phyloP scores from a whole-genome alignment of 2,797 vertebrate species.

The Periophthalmus magnuspinnatus region DNA sequence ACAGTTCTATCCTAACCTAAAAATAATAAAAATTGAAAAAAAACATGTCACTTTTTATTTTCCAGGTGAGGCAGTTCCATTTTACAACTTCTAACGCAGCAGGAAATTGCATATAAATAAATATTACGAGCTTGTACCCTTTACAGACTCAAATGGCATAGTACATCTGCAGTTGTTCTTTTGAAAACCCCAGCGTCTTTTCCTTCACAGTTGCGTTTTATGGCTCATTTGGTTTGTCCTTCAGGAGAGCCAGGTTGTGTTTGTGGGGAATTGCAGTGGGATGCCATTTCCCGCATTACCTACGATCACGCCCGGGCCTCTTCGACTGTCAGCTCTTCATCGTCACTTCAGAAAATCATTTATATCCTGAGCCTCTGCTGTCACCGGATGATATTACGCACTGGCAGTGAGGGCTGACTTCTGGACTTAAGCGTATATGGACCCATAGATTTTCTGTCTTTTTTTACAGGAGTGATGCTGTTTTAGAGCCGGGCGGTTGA shows the following conservation, averaged over 20 bases:
- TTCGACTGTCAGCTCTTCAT: conserved; percentile 11
- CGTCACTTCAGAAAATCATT: conserved; percentile 8
- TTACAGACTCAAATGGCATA: neutral
- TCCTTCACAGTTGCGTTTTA: neutral
- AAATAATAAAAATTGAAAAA: no score
- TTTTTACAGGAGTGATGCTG: neutral
- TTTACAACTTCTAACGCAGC: no score
- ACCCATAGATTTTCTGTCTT: conserved; percentile 6
- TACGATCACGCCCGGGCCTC: conserved; percentile 2
- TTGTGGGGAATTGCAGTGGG: neutral
- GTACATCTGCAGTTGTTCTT: neutral
- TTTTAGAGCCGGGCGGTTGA: neutral
- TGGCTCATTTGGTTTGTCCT: conserved; percentile 8
- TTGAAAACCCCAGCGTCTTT: neutral
- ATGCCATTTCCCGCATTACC: conserved; percentile 2
- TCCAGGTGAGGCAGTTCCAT: no score
- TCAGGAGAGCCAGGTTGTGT: neutral
- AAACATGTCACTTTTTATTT: no score
- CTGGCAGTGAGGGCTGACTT: conserved; percentile 6
- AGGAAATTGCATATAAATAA: neutral
- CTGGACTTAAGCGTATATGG: conserved; percentile 3
- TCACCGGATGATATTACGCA: conserved; percentile 5
- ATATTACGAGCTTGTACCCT: neutral
- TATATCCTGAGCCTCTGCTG: conserved; percentile 10
- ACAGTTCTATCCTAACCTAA: no score